Evolutionary conservation across 2,113 vertebrate species (phyloP), one percentile per base, ranked within the genome.

Genomic region (Paramisgurnus dabryanus): DNA sequence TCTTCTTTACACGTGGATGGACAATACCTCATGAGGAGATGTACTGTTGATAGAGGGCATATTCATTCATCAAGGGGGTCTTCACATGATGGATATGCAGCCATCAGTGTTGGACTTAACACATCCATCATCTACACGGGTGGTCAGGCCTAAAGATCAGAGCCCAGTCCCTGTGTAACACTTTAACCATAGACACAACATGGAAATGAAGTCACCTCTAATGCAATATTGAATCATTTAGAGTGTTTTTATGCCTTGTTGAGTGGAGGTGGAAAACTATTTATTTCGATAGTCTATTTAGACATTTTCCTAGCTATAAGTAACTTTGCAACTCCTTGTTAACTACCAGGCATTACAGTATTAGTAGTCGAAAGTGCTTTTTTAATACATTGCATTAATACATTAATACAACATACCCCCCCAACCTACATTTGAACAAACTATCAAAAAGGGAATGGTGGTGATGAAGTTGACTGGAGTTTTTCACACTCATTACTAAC

Each of bases 61-160:
- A 82, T 89, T 90, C 90, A 91, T 93, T 90, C 90, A 92, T 93
- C 90, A 90, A 39, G 71, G 81, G 85, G 76, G 87, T 85, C 82
- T 89, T 84, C 83, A 65, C 74, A 82, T 92, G 91, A 91, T 91
- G 89, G 91, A 92, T 92, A 89, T 86, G 87, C 86, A 75, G 88
- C 84, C 84, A 80, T 88, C 89, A 84, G 80, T 86, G 89, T 78
- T 80, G 86, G 80, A 81, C 57, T 82, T 80, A 10, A 86, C 88
- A 87, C 90, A 91, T 91, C 90, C 89, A 89, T 90, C 91, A 89
- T 85, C 72, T 22, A 80, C 82, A 68, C 80, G 86, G 74, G 87
- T 88, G 91, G 90, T 90, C 89, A 89, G 85, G 88, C 90, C 91
- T 92, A 89, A 92, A 92, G 90, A 91, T 91, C 89, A 90, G 87